A percentile compares a stretch with the other conserved stretches of the same genome.
Conservation (phyloP, 2,888 invertebrate species). For the Lysandra coridon region DNA sequence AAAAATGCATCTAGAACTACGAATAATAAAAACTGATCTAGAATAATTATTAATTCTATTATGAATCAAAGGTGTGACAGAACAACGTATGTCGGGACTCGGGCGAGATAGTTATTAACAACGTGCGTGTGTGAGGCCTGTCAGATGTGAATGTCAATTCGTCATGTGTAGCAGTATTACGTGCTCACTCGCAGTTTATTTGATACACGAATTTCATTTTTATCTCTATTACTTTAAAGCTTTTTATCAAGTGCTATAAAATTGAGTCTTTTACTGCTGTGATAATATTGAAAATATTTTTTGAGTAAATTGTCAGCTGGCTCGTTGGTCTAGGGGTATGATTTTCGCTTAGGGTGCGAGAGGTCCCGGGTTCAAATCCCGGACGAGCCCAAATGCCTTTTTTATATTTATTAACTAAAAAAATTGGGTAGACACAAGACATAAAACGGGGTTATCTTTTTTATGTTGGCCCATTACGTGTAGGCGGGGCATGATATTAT, state of each 20-base stretch:
- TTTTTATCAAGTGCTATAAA: background rate
- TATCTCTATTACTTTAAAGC: background rate
- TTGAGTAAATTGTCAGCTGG: conserved; percentile 45
- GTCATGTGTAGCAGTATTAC: background rate
- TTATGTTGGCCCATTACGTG: too few relatives aligned
- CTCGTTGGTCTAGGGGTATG: conserved; percentile 82
- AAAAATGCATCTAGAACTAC: too few relatives aligned
- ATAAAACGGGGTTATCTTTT: too few relatives aligned
- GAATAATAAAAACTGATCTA: too few relatives aligned
- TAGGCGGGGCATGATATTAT: too few relatives aligned
- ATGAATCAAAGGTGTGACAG: too few relatives aligned
- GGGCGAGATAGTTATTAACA: background rate
- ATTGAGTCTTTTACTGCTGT: background rate
- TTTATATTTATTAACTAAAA: too few relatives aligned
- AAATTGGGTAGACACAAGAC: too few relatives aligned
- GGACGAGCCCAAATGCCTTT: conserved; percentile 68
- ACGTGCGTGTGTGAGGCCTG: background rate
- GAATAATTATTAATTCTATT: too few relatives aligned
- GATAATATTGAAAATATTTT: background rate
- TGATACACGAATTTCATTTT: background rate
- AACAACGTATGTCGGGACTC: too few relatives aligned
- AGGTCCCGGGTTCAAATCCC: conserved; percentile 82
- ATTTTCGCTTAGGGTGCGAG: conserved; percentile 81
- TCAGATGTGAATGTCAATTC: background rate
- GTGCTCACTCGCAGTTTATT: background rate